phyloP scores from a whole-genome alignment of 2,113 vertebrate species.

The Osmerus mordax region DNA sequence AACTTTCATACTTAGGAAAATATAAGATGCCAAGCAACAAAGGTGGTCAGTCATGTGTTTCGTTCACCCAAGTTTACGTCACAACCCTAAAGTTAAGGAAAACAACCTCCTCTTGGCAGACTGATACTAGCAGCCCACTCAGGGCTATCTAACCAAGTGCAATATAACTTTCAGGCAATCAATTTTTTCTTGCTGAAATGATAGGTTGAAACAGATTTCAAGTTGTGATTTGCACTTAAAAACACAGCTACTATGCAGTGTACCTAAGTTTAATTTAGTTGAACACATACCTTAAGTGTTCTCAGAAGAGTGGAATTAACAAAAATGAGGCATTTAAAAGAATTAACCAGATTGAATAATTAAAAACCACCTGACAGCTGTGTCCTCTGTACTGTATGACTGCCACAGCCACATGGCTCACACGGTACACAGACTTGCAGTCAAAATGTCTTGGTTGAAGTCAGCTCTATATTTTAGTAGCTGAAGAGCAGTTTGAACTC shows the following conservation, averaged over 20 bases:
- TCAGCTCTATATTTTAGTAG: too few species aligned
- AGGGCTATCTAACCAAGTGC: slow-evolving; percentile 29
- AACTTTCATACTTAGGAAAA: not conserved
- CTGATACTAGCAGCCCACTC: slow-evolving; percentile 16
- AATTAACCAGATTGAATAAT: too few species aligned
- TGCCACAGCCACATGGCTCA: too few species aligned
- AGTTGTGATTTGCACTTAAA: not conserved
- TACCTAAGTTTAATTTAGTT: not conserved
- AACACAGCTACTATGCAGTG: not conserved
- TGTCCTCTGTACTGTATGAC: too few species aligned
- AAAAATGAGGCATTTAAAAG: too few species aligned
- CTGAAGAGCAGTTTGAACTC: too few species aligned
- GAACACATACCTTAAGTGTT: too few species aligned
- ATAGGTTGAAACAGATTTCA: not conserved
- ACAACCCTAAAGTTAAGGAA: slow-evolving; percentile 1
- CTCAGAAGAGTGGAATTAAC: too few species aligned
- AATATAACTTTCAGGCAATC: slow-evolving; percentile 14
- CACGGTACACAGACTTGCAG: too few species aligned
- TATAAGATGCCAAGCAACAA: not conserved
- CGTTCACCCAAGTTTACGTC: not conserved
- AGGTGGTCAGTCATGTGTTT: not conserved
- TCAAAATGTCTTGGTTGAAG: too few species aligned
- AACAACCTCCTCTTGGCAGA: slow-evolving; percentile 17
- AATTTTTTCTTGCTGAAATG: not conserved
- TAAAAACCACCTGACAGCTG: too few species aligned